These are phyloP conservation scores for Halictus quadricinctus DNA, from an alignment of 2,888 invertebrate species.

Conservation along the genomic window DNA sequence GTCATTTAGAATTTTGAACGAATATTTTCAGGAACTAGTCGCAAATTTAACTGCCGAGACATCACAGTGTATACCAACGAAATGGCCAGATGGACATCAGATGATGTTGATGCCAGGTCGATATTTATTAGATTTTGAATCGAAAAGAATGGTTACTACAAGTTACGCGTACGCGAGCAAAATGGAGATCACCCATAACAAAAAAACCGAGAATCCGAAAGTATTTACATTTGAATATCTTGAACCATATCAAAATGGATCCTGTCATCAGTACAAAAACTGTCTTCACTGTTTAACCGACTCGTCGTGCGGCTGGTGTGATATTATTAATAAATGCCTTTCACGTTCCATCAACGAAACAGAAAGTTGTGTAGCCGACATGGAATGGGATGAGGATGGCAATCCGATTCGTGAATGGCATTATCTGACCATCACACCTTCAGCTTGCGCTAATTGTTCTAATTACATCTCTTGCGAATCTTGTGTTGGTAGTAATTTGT, in stretches of 20 bases:
- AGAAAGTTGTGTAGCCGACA: conserved; percentile 84
- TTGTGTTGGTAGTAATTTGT: conserved; percentile 89
- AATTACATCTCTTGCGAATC: conserved; percentile 94
- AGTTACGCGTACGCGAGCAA: conserved; percentile 85
- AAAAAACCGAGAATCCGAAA: conserved; percentile 89
- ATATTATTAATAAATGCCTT: conserved; percentile 88
- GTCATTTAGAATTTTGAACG: not conserved
- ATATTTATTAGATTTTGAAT: conserved; percentile 87
- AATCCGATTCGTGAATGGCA: conserved; percentile 87
- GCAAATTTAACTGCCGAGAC: conserved; percentile 88
- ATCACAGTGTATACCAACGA: conserved; percentile 88
- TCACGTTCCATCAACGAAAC: conserved; percentile 88
- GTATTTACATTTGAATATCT: conserved; percentile 94
- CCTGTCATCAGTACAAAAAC: conserved; percentile 90
- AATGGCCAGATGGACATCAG: conserved; percentile 85
- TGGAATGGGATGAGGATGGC: conserved; percentile 84
- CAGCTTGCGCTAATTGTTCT: conserved; percentile 93
- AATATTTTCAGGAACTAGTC: conserved; percentile 82
- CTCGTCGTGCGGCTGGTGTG: conserved; percentile 96
- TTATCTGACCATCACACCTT: conserved; percentile 91
- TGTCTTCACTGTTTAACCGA: conserved; percentile 95
- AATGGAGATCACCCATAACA: conserved; percentile 92
- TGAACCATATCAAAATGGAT: conserved; percentile 93
- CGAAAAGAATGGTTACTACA: conserved; percentile 84
- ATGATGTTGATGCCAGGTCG: conserved; percentile 85